Conservation (phyloP, 2,888 invertebrate genomes). For the Synanthedon andrenaeformis region DNA sequence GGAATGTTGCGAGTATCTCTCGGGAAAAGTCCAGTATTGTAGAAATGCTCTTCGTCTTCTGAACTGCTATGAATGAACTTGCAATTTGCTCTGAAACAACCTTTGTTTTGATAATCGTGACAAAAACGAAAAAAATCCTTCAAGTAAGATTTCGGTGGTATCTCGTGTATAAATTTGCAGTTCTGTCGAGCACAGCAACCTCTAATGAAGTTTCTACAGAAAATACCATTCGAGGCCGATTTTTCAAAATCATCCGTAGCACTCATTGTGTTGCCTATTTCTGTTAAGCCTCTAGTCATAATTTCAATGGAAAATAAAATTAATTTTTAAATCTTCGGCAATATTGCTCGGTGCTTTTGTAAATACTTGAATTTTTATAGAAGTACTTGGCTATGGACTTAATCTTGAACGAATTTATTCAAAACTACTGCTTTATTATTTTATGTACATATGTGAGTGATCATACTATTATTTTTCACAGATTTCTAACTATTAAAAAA, state of each 20-base stretch:
- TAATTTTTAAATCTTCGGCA: no score
- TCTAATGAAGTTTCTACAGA: conserved; percentile 64
- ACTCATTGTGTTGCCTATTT: conserved; percentile 26
- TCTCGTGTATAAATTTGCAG: conserved; percentile 54
- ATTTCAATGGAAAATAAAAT: conserved; percentile 1
- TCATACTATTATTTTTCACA: no score
- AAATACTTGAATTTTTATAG: no score
- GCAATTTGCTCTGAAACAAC: conserved; percentile 73
- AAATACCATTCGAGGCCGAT: conserved; percentile 21
- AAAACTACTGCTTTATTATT: no score
- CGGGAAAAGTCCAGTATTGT: conserved; percentile 72
- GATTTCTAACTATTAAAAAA: no score
- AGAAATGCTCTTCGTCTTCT: conserved; percentile 78
- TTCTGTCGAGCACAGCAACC: conserved; percentile 68
- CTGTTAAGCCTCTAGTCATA: conserved; percentile 27
- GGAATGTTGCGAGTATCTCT: conserved; percentile 52
- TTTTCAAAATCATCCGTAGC: conserved; percentile 35
- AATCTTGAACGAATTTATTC: no score
- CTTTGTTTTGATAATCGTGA: conserved; percentile 77
- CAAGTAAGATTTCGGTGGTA: conserved; percentile 38
- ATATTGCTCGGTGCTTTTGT: no score
- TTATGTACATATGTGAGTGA: no score
- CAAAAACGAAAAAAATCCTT: conserved; percentile 66
- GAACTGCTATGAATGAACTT: conserved; percentile 78
- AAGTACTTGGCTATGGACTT: no score